phyloP scores from a whole-genome alignment of 2,888 invertebrate genomes.

The Trimorus sp. region DNA sequence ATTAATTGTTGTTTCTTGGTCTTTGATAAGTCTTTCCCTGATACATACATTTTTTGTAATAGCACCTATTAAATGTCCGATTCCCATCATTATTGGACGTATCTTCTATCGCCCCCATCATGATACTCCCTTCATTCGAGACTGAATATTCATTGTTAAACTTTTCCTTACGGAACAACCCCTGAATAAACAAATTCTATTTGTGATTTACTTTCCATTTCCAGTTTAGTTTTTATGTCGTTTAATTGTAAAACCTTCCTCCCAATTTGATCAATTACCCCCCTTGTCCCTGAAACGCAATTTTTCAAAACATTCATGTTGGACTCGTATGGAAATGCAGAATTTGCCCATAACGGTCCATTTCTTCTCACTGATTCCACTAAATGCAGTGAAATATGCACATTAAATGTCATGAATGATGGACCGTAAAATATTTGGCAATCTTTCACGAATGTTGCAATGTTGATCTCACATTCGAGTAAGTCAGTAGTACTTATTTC shows the following conservation, averaged over 20 bases:
- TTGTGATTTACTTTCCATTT: conserved; percentile 4
- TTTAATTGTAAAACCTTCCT: conserved; percentile 12
- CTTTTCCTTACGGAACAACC: conserved; percentile 3
- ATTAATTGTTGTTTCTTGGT: conserved; percentile 12
- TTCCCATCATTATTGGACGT: too few species aligned
- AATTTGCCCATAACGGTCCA: neutral
- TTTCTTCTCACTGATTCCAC: neutral
- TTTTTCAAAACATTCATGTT: conserved; percentile 28
- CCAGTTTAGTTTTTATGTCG: conserved; percentile 23
- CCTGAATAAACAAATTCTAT: conserved; percentile 7
- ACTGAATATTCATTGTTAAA: neutral
- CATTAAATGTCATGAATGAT: conserved; percentile 39
- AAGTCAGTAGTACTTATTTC: conserved; percentile 32
- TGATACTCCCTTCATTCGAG: neutral
- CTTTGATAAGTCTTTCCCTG: neutral
- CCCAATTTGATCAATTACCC: conserved; percentile 28
- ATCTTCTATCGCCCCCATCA: conserved; percentile 12
- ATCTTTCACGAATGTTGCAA: conserved; percentile 17
- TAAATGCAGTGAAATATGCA: conserved; percentile 22
- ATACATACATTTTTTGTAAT: neutral
- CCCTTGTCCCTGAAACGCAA: conserved; percentile 23
- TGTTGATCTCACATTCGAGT: conserved; percentile 23
- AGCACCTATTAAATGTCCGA: conserved; percentile 3
- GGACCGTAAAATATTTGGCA: conserved; percentile 30
- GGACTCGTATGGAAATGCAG: conserved; percentile 21